Evolutionary conservation across 1,140 invertebrate genomes (phyloP).

Genomic region (Scaptomyza montana): DNA sequence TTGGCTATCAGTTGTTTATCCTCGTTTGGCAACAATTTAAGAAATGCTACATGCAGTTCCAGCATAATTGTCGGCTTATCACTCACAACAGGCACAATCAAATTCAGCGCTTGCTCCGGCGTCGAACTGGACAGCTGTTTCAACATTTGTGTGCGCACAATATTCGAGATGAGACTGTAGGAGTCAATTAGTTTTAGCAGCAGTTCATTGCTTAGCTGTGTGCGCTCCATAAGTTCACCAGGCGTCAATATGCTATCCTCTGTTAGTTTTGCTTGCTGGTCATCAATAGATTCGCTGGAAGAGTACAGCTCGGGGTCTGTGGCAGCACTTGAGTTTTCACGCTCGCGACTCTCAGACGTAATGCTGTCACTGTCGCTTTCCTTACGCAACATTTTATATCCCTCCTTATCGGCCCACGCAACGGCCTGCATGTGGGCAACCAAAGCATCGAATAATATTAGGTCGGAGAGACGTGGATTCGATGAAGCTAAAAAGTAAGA

Average conservation of each 20-base stretch:
- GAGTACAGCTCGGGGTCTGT: slow-evolving; percentile 62
- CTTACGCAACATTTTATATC: slow-evolving; percentile 57
- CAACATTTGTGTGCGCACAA: slow-evolving; percentile 67
- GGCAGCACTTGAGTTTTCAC: slow-evolving; percentile 31
- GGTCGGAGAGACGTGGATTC: slow-evolving; percentile 70
- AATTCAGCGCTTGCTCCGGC: slow-evolving; percentile 64
- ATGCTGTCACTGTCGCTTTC: slow-evolving; percentile 52
- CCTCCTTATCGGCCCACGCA: slow-evolving; percentile 76
- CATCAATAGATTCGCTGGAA: slow-evolving; percentile 70
- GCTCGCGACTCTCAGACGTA: slow-evolving; percentile 21
- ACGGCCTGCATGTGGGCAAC: slow-evolving; percentile 80
- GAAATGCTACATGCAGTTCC: slow-evolving; percentile 73
- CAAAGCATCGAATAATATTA: slow-evolving; percentile 74
- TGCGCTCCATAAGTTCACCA: slow-evolving; percentile 49
- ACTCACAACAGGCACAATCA: slow-evolving; percentile 78
- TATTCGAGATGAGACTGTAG: slow-evolving; percentile 62
- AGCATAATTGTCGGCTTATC: slow-evolving; percentile 73
- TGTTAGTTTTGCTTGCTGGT: slow-evolving; percentile 49
- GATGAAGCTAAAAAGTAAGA: slow-evolving; percentile 29
- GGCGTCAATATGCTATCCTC: slow-evolving; percentile 44
- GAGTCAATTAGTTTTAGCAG: slow-evolving; percentile 67
- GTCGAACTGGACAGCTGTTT: slow-evolving; percentile 68
- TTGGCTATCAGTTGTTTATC: slow-evolving; percentile 78
- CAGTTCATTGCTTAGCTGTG: slow-evolving; percentile 64
- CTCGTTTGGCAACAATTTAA: slow-evolving; percentile 75